Conservation (phyloP, 2,797 vertebrate species). For the Pampus argenteus region DNA sequence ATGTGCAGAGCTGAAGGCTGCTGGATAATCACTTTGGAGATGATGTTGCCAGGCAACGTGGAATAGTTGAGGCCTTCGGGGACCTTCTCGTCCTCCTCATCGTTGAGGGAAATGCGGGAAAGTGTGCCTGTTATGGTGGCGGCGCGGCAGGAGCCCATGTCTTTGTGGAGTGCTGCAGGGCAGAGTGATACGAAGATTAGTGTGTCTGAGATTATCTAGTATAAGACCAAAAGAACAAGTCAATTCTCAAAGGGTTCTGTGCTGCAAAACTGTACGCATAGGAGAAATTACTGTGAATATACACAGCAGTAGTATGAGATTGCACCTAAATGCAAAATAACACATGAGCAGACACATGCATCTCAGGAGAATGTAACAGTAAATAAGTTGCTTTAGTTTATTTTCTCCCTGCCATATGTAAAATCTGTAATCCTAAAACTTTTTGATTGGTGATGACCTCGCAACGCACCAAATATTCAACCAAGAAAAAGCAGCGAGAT, state of each 20-base stretch:
- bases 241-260: constrained; percentile 37
- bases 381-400: constrained; percentile 37
- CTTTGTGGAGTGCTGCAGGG: constrained; percentile 94
- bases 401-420: constrained; percentile 13
- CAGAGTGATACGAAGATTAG: background rate
- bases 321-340: constrained; percentile 36
- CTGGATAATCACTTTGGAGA: constrained; percentile 99
- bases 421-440: constrained; percentile 38
- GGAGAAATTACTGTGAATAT: constrained; percentile 51
- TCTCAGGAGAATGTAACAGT: constrained; percentile 50
- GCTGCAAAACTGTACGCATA: constrained; percentile 29
- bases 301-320: constrained; percentile 28
- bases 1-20: constrained; percentile 95
- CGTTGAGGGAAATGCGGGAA: constrained; percentile 97
- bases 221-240: constrained; percentile 34
- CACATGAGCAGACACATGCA: constrained; percentile 20
- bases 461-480: constrained; percentile 31
- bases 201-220: background rate
- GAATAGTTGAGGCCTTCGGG: constrained; percentile 97
- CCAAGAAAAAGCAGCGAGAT: constrained; percentile 23
- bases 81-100: constrained; percentile 94
- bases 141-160: constrained; percentile 96
- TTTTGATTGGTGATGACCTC: constrained; percentile 53
- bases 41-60: constrained; percentile 97
- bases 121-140: constrained; percentile 98